Evolutionary conservation across 1,140 invertebrate species (phyloP).

Genomic region (Aricia agestis): DNA sequence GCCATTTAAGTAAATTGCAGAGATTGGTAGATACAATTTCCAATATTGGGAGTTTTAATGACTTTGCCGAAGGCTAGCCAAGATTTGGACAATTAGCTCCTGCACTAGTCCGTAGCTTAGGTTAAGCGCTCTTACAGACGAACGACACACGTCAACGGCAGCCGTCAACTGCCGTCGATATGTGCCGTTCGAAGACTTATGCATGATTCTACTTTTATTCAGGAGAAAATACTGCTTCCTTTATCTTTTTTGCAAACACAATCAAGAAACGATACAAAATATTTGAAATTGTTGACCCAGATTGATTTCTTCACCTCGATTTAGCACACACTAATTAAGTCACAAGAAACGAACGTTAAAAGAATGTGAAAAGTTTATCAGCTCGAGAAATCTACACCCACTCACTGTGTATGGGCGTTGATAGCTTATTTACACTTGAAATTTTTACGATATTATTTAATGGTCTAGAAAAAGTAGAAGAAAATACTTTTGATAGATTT

Average conservation of each 20-base stretch:
- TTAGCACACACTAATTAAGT: background rate
- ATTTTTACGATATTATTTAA: background rate
- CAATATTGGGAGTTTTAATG: no score
- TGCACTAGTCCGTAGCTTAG: no score
- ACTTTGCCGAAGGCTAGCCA: no score
- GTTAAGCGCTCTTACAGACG: no score
- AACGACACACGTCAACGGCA: no score
- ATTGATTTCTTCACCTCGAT: background rate
- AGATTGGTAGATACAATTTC: background rate
- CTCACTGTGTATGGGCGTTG: background rate
- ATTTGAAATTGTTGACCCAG: background rate
- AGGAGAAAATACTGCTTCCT: no score
- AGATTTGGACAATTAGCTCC: no score
- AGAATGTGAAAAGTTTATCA: slow-evolving; percentile 3
- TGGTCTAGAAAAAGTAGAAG: background rate
- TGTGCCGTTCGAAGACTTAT: no score
- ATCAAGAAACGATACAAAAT: background rate
- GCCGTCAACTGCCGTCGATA: no score
- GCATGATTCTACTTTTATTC: no score
- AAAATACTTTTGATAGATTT: background rate
- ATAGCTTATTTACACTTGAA: slow-evolving; percentile 1
- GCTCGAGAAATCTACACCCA: background rate
- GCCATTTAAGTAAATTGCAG: background rate
- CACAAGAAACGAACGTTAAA: background rate
- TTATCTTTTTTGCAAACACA: no score